A percentile compares a stretch with the other conserved stretches of the same genome.
Conservation (phyloP, 2,888 invertebrate genomes). For the Periphyllus acericola region DNA sequence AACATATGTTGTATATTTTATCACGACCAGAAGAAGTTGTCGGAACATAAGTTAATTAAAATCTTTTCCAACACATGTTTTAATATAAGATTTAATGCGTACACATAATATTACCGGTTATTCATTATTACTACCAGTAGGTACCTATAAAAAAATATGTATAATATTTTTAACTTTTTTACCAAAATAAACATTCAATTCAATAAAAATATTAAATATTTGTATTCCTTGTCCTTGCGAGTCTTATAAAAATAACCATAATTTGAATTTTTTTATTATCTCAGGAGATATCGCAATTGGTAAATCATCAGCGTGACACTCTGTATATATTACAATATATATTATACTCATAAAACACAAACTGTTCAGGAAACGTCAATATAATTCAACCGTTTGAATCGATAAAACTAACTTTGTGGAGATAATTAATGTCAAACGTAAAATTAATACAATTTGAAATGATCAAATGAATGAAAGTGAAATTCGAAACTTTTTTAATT, state of each 20-base stretch:
- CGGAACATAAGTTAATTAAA: neutral
- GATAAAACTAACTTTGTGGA: neutral
- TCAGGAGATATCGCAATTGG: too few relatives aligned
- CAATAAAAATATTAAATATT: too few relatives aligned
- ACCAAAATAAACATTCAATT: too few relatives aligned
- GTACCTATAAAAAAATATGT: too few relatives aligned
- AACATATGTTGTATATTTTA: constrained; percentile 26
- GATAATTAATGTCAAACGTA: neutral
- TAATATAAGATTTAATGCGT: neutral
- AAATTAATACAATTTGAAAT: neutral
- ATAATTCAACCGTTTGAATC: neutral
- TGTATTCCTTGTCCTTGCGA: too few relatives aligned
- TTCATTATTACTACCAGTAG: neutral
- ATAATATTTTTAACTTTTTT: too few relatives aligned
- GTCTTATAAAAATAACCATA: too few relatives aligned
- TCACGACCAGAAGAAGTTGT: neutral
- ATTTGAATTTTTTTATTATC: too few relatives aligned
- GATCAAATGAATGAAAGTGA: neutral
- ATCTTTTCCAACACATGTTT: constrained; percentile 21
- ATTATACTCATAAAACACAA: neutral
- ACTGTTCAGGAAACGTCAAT: constrained; percentile 17
- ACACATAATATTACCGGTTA: neutral
- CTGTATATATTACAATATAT: too few relatives aligned
- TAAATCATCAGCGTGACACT: too few relatives aligned
- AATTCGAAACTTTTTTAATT: neutral